phyloP scores from a whole-genome alignment of 2,797 vertebrate species.

The Enteromius argenteus region DNA sequence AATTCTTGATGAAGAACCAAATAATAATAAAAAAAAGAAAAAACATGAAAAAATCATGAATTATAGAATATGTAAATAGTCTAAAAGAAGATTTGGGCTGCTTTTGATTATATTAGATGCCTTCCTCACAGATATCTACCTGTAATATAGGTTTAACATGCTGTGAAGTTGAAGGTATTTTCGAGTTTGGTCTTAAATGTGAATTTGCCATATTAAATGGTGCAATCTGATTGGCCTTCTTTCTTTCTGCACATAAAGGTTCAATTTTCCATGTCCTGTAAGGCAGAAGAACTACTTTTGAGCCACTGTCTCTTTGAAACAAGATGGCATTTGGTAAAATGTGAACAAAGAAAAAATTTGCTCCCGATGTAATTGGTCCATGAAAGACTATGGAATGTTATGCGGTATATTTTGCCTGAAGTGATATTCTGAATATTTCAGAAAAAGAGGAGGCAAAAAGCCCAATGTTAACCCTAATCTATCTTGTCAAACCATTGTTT shows the following conservation, averaged over 20 bases:
- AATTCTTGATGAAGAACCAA: conserved; percentile 10
- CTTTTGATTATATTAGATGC: conserved; percentile 41
- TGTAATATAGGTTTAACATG: conserved; percentile 45
- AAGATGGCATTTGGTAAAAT: conserved; percentile 12
- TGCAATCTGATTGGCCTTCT: conserved; percentile 5
- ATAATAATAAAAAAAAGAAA: neutral
- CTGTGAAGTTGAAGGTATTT: conserved; percentile 43
- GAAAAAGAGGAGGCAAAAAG: conserved; percentile 33
- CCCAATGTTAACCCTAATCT: neutral
- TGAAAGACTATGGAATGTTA: neutral
- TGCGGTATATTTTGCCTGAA: conserved; percentile 22
- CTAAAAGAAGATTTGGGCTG: conserved; percentile 25
- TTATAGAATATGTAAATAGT: conserved; percentile 29
- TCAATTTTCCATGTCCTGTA: neutral
- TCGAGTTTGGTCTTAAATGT: conserved; percentile 52
- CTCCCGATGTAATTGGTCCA: conserved; percentile 2
- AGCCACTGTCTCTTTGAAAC: conserved; percentile 22
- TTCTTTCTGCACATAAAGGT: conserved; percentile 9
- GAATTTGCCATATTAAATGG: conserved; percentile 40
- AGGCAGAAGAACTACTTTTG: conserved; percentile 10
- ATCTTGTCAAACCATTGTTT: neutral
- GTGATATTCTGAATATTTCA: conserved; percentile 46
- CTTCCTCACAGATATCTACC: conserved; percentile 38
- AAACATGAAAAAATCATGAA: neutral
- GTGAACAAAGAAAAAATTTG: neutral